Conservation (phyloP, 2,797 vertebrate species). For the Aeoliscus strigatus region DNA sequence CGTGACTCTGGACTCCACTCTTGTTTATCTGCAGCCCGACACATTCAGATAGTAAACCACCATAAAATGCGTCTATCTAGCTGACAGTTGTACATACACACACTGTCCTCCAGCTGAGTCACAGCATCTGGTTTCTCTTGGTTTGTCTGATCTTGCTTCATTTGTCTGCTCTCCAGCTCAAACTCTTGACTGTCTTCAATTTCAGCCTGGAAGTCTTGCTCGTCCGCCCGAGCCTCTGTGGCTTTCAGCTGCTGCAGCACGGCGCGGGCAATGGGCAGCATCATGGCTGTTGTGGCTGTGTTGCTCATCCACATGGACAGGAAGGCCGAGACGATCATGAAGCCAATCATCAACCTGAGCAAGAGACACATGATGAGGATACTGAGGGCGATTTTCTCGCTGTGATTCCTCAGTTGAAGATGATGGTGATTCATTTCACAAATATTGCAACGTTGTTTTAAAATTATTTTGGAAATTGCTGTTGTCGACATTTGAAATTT, state of each 20-base stretch:
- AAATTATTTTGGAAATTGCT: too few relatives aligned
- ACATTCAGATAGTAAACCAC: not conserved
- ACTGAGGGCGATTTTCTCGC: too few relatives aligned
- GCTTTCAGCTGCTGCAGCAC: conserved; percentile 82
- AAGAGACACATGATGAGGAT: conserved; percentile 1
- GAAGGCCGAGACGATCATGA: conserved; percentile 89
- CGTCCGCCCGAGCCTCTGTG: conserved; percentile 60
- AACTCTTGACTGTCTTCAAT: conserved; percentile 51
- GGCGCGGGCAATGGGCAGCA: conserved; percentile 87
- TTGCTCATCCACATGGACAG: conserved; percentile 99
- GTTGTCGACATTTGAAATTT: too few relatives aligned
- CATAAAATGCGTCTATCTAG: not conserved
- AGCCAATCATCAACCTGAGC: conserved; percentile 86
- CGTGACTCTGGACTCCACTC: conserved; percentile 1
- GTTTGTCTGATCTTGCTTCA: conserved; percentile 7
- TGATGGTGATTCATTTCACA: too few relatives aligned
- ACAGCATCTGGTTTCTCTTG: conserved; percentile 27
- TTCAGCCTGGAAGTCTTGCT: conserved; percentile 29
- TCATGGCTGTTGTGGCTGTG: conserved; percentile 93
- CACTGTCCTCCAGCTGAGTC: conserved; percentile 1
- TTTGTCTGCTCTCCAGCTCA: conserved; percentile 40
- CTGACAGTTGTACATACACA: conserved; percentile 36
- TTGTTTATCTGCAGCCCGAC: conserved; percentile 30
- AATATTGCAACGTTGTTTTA: too few relatives aligned
- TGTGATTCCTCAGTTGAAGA: too few relatives aligned